Evolutionary conservation across 2,888 invertebrate species (phyloP).

Genomic region (Phortica magna): DNA sequence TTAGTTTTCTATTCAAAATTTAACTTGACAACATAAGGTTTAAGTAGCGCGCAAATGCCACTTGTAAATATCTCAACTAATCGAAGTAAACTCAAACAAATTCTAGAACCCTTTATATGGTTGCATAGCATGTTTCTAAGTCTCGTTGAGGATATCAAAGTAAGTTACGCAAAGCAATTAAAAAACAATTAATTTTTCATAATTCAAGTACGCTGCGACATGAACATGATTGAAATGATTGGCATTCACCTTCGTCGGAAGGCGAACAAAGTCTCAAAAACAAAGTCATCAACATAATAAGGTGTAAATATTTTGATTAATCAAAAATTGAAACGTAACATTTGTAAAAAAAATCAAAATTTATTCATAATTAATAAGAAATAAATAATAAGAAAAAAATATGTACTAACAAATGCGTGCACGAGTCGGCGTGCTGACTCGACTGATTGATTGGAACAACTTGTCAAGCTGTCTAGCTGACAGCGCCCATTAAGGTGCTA

Average conservation of each 20-base stretch:
- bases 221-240: conserved; percentile 52
- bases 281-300: conserved; percentile 38
- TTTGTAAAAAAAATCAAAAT: conserved; percentile 8
- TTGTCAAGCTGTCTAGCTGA: conserved; percentile 41
- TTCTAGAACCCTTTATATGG: conserved; percentile 71
- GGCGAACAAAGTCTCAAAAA: conserved; percentile 9
- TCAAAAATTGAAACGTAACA: conserved; percentile 34
- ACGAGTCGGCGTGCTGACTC: neutral
- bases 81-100: neutral
- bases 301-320: conserved; percentile 63
- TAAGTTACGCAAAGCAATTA: conserved; percentile 56
- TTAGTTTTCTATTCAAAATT: neutral
- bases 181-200: conserved; percentile 49
- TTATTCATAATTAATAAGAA: conserved; percentile 37
- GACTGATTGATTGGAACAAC: conserved; percentile 38
- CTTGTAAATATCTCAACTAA: neutral
- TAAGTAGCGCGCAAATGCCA: neutral
- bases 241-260: conserved; percentile 61
- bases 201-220: conserved; percentile 53
- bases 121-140: conserved; percentile 60
- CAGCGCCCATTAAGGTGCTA: neutral
- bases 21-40: neutral
- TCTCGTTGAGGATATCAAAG: conserved; percentile 65
- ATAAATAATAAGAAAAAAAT: conserved; percentile 30
- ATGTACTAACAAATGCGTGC: conserved; percentile 23